A percentile compares a stretch with the other conserved stretches of the same genome.
These are phyloP conservation scores for Megamerina dolium DNA, from an alignment of 2,888 invertebrate genomes.

Conservation along the genomic window DNA sequence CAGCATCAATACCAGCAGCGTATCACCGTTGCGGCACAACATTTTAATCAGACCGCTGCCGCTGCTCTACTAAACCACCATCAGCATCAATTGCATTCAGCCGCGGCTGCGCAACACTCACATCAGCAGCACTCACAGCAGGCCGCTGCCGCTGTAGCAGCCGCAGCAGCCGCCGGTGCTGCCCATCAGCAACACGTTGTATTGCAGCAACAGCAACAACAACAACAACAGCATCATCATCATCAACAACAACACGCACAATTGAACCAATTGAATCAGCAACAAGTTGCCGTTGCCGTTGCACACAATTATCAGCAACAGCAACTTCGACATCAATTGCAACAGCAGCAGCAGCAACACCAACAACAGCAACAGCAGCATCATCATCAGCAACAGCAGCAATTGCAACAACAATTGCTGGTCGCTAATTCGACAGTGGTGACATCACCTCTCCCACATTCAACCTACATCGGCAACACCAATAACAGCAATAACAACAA, in stretches of 20 bases:
- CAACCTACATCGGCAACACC: conserved; percentile 19
- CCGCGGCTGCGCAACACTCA: conserved; percentile 37
- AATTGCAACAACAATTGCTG: conserved; percentile 20
- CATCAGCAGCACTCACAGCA: conserved; percentile 48
- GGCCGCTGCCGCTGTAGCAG: conserved; percentile 28
- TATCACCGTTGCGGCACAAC: conserved; percentile 28
- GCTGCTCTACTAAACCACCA: conserved; percentile 38
- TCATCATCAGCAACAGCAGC: conserved; percentile 18
- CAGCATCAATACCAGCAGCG: conserved; percentile 30
- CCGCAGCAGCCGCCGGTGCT: conserved; percentile 33
- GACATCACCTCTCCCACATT: conserved; percentile 22
- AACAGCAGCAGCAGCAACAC: conserved; percentile 24
- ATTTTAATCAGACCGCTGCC: conserved; percentile 39
- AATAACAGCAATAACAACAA: conserved; percentile 19
- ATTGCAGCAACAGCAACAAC: conserved; percentile 36
- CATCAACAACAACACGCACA: conserved; percentile 26
- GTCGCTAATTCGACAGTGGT: conserved; percentile 20
- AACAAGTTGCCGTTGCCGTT: conserved; percentile 24
- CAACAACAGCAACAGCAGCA: conserved; percentile 21
- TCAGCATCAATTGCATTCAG: conserved; percentile 26
- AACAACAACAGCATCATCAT: conserved; percentile 33
- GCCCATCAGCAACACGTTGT: conserved; percentile 39
- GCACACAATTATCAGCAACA: conserved; percentile 23
- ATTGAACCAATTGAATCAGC: conserved; percentile 27
- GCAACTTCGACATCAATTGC: conserved; percentile 24